Percentiles rank a stretch among this genome's conserved stretches.
These are phyloP conservation scores for Diorhabda carinulata DNA, from an alignment of 1,140 invertebrate genomes.

Conservation along the genomic window DNA sequence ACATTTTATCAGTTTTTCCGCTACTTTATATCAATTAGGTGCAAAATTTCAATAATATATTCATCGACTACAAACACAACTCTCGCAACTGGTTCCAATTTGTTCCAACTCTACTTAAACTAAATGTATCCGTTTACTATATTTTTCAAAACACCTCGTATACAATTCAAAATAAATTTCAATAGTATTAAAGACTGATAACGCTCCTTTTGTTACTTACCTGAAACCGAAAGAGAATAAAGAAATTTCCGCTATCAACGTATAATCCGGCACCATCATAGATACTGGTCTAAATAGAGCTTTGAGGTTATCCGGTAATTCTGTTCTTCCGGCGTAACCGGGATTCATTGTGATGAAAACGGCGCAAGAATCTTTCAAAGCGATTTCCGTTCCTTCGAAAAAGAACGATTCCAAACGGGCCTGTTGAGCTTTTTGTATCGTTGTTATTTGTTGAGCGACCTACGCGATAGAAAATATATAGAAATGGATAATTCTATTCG, in stretches of 20 bases:
- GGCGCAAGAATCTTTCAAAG: conserved; percentile 60
- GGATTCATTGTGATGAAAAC: conserved; percentile 77
- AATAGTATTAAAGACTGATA: no score
- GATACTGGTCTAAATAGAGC: conserved; percentile 69
- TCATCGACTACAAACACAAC: no score
- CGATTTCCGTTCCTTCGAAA: conserved; percentile 59
- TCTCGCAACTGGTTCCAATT: no score
- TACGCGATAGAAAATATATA: not conserved
- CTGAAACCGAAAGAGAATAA: conserved; percentile 67
- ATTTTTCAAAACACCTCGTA: no score
- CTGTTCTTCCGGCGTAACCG: conserved; percentile 68
- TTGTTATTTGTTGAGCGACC: conserved; percentile 60
- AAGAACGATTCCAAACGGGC: conserved; percentile 50
- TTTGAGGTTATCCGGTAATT: conserved; percentile 71
- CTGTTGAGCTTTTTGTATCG: conserved; percentile 59
- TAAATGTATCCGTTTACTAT: no score
- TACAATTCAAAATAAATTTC: no score
- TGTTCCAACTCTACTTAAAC: no score
- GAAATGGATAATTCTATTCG: no score
- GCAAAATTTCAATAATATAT: no score
- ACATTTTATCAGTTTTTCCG: no score
- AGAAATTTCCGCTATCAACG: conserved; percentile 68
- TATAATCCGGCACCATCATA: conserved; percentile 75
- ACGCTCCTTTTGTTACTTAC: not conserved
- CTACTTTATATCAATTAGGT: no score